Evolutionary conservation across 2,888 invertebrate genomes (phyloP), one percentile per base, ranked within the genome.

Genomic region (Caenorhabditis parvicauda): DNA sequence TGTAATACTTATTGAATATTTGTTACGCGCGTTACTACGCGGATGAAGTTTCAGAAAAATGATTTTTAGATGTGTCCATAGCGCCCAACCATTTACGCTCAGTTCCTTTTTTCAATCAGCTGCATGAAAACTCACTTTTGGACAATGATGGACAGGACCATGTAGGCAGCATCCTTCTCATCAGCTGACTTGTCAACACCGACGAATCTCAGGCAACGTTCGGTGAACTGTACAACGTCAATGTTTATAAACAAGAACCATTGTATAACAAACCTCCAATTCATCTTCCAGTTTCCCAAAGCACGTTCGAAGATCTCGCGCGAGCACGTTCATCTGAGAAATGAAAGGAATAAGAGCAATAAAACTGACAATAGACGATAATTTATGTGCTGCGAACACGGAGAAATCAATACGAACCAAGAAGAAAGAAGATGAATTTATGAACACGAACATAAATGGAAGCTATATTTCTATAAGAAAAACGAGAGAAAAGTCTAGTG

Each of bases 121-220:
- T n/a, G 24, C 19, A 24, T n/a, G 22, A 46, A 17, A n/a, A 21
- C 53, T 12, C 17, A 59, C 59, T 44, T 60, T 55, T 52, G 54
- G 28, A 64, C 43, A 43, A 64, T 56, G 35, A 53, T 37, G 3
- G 64, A 45, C 1, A 67, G 50, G 14, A 67, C 48, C 46, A 50
- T 38, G 29, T 49, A 69, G n/a, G 61, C 65, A 9, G 65, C 35
- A n/a, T 65, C 48, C 9, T 51, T 44, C 2, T 52, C 59, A 29
- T 42, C 37, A 6, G 32, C 38, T 2, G 50, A 32, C 28, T 47
- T 32, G 14, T 59, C 48, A 17, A 44, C 46, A n/a, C 54, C 61
- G n/a, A 56, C 47, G 43, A 57, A 59, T 12, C 27, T 43, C 6
- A 62, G 54, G 41, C 69, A 66, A 19, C 57, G 52, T 19, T 61